Conservation (phyloP, 2,888 invertebrate genomes). For the Athetis lepigone region DNA sequence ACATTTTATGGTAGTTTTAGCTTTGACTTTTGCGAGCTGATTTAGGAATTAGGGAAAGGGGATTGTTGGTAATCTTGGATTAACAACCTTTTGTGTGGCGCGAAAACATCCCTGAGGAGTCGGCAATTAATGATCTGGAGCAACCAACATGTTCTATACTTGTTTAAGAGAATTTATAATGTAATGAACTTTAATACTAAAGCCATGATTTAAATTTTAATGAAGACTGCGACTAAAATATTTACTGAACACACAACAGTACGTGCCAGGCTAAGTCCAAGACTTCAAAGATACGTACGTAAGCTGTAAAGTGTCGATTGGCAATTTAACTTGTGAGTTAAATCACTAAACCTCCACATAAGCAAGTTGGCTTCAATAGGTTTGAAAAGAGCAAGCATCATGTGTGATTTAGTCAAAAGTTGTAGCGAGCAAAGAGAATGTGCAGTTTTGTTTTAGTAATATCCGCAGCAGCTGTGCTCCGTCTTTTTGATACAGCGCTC, state of each 20-base stretch:
- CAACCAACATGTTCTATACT: not conserved
- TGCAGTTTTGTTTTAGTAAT: slow-evolving; percentile 51
- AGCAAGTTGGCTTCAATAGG: not conserved
- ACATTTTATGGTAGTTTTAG: slow-evolving; percentile 52
- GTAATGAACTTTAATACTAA: not conserved
- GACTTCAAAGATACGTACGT: not conserved
- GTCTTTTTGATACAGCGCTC: slow-evolving; percentile 34
- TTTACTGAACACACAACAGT: not conserved
- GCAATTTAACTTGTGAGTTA: slow-evolving; percentile 4
- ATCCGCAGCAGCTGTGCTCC: slow-evolving; percentile 39
- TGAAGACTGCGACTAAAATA: no score
- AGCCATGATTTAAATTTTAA: no score
- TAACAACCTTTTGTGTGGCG: slow-evolving; percentile 32
- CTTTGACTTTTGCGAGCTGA: slow-evolving; percentile 49
- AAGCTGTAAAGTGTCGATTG: slow-evolving; percentile 3
- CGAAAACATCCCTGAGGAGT: slow-evolving; percentile 8
- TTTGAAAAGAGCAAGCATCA: slow-evolving; percentile 22
- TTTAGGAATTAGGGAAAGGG: slow-evolving; percentile 47
- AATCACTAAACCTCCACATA: slow-evolving; percentile 12
- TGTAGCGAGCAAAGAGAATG: slow-evolving; percentile 34
- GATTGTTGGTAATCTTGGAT: slow-evolving; percentile 36
- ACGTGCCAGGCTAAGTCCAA: no score
- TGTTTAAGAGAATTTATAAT: not conserved
- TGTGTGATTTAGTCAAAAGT: slow-evolving; percentile 22
- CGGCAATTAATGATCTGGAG: not conserved